Evolutionary conservation across 2,888 invertebrate genomes (phyloP).

Genomic region (Zaprionus obscuricornis): DNA sequence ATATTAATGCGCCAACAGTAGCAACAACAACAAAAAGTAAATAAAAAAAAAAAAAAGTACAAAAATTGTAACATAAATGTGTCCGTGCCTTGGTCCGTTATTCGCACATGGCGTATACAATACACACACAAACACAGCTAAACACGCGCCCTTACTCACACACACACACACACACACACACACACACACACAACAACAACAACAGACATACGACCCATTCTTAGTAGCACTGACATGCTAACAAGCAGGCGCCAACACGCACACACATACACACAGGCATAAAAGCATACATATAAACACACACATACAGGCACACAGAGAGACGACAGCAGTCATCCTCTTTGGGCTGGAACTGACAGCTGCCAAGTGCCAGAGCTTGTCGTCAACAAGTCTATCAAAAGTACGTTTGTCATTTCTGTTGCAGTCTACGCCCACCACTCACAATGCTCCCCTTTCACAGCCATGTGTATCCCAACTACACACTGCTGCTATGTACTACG

Average conservation of each 20-base stretch:
- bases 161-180: slow-evolving; percentile 13
- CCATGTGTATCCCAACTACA: slow-evolving; percentile 1
- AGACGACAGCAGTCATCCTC: slow-evolving; percentile 20
- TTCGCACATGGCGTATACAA: slow-evolving; percentile 29
- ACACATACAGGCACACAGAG: slow-evolving; percentile 8
- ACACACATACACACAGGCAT: slow-evolving; percentile 7
- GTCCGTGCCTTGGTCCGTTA: slow-evolving; percentile 35
- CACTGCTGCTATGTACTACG: slow-evolving; percentile 10
- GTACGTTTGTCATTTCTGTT: slow-evolving; percentile 78
- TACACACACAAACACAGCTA: slow-evolving; percentile 12
- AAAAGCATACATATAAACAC: slow-evolving; percentile 2
- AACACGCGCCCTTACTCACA: slow-evolving; percentile 1
- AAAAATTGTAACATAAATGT: slow-evolving; percentile 54
- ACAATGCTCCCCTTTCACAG: slow-evolving; percentile 2
- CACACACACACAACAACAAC: slow-evolving; percentile 20
- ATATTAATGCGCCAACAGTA: slow-evolving; percentile 50
- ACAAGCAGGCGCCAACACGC: slow-evolving; percentile 29
- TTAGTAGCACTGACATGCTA: slow-evolving; percentile 25
- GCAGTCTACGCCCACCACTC: slow-evolving; percentile 43
- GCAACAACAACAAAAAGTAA: not conserved
- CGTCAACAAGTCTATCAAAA: slow-evolving; percentile 79
- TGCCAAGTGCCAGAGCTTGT: slow-evolving; percentile 76
- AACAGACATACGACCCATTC: no score
- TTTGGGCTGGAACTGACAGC: slow-evolving; percentile 64
- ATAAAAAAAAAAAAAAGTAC: slow-evolving; percentile 17